Evolutionary conservation across 2,888 invertebrate genomes (phyloP).

Genomic region (Eupithecia dodoneata): DNA sequence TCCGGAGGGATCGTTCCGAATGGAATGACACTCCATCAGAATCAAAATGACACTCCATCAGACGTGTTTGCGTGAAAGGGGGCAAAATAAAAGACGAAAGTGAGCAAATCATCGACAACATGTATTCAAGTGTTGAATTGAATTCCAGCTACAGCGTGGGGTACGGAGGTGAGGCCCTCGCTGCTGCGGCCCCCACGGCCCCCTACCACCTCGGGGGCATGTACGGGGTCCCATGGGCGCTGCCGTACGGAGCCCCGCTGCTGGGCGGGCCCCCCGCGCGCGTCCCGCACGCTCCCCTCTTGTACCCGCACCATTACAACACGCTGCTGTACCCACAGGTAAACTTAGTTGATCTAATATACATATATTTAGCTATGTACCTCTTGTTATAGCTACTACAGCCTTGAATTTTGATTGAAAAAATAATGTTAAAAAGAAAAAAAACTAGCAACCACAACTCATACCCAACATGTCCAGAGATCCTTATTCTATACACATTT

Average conservation of each 20-base stretch:
- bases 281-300: neutral
- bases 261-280: neutral
- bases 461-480: no score
- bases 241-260: neutral
- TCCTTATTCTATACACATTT: no score
- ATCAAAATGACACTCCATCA: no score
- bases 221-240: slow-evolving; percentile 1
- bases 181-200: neutral
- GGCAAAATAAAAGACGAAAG: no score
- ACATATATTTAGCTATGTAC: no score
- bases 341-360: no score
- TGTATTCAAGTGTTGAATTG: neutral
- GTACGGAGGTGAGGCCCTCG: neutral
- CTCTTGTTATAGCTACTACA: no score
- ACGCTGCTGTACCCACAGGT: slow-evolving; percentile 8
- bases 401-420: no score
- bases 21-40: neutral
- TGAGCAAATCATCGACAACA: no score
- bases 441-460: no score
- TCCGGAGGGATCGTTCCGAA: neutral
- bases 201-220: neutral
- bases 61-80: no score
- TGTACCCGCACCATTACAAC: slow-evolving; percentile 9
- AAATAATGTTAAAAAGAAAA: no score
- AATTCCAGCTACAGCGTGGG: slow-evolving; percentile 1